These are phyloP conservation scores for Xiphophorus hellerii DNA, from an alignment of 2,113 vertebrate genomes.

Conservation along the genomic window DNA sequence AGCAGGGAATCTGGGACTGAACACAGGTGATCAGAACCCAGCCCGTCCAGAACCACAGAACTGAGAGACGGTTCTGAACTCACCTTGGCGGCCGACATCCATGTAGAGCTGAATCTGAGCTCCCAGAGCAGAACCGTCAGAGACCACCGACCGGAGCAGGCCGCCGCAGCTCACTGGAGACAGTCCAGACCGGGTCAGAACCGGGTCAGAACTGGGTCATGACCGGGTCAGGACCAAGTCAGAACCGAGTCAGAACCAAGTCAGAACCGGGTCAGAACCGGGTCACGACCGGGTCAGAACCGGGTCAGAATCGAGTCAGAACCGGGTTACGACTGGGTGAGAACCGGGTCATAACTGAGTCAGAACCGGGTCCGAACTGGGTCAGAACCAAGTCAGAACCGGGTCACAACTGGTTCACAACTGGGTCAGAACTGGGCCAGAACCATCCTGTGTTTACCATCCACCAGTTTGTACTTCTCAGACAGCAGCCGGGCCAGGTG, in stretches of 20 bases:
- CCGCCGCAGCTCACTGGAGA: conserved; percentile 85
- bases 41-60: background rate
- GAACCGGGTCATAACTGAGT: too few species aligned
- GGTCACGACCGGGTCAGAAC: too few species aligned
- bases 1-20: conserved; percentile 85
- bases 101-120: conserved; percentile 82
- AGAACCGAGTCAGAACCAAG: too few species aligned
- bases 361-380: too few species aligned
- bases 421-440: background rate
- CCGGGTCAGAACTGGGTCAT: too few species aligned
- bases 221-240: too few species aligned
- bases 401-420: too few species aligned
- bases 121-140: conserved; percentile 80
- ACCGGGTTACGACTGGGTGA: too few species aligned
- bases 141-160: conserved; percentile 85
- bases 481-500: conserved; percentile 87
- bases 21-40: background rate
- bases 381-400: background rate
- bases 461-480: conserved; percentile 86
- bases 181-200: background rate
- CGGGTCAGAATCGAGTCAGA: too few species aligned
- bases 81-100: conserved; percentile 81
- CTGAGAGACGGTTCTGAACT: background rate
- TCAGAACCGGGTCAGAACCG: too few species aligned
- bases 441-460: conserved; percentile 75